Base-by-base conservation (phyloP, 2,113 vertebrate species). In the Pitta sordida region DNA sequence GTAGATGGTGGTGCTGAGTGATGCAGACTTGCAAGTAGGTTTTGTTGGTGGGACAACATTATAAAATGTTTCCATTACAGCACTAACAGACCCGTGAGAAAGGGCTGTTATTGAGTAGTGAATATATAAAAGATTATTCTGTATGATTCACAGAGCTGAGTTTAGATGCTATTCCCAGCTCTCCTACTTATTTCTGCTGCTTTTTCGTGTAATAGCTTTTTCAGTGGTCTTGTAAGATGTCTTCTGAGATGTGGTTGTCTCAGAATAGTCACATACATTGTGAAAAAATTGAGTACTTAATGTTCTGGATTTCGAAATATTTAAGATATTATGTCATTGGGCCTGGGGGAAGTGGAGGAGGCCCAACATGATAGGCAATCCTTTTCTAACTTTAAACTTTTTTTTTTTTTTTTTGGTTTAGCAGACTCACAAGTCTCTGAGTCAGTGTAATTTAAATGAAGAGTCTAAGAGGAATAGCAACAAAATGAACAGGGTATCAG, bases 101-200 rank as follows among this genome's bases (percentile, higher is more conserved):
- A 92, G 48, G 21, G 56, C 71, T 94, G 89, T 93, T 96, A 97
- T 95, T 97, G 97, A 60, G 75, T 96, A 82, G 83, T 88, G 86
- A 96, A 95, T 97, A 80, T 80, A 90, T 95, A 97, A 92, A 94
- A 94, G 44, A 96, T 95, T 95, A 92, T 96, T 96, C 59, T 51
- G 55, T 87, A 70, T 96, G 95, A 97, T 94, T 97, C 97, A 97
- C 85, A 64, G 76, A 91, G 68, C 78, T 96, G 82, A 95, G 70
- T 95, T 96, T 88, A 96, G 90, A 89, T 94, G 82, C 63, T 94
- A 78, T 94, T 95, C 75, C 77, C 90, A 90, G 59, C 76, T 89
- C 74, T 94, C 81, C 82, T 87, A 81, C 77, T 96, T 92, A 96
- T 96, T 97, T 97, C 92, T 97, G 39, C 83, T 94, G 82, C 84